Base-by-base conservation (phyloP, 2,797 vertebrate species). In the Discoglossus pictus region DNA sequence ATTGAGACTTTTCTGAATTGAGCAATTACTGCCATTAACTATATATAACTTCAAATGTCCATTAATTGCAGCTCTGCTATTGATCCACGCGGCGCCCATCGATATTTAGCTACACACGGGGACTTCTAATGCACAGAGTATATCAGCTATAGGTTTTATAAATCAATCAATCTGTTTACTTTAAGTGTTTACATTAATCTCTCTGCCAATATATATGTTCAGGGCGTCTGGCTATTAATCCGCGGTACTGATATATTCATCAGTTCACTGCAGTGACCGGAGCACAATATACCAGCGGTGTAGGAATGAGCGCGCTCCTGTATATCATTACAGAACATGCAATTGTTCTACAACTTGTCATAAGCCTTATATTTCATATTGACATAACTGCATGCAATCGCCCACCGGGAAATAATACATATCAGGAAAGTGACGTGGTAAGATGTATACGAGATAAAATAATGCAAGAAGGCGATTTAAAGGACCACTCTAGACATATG, bases 161-260 rank as follows among this genome's bases (percentile, higher is more conserved):
- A 59, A 59, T 59, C 63, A 65, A 65, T 65, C 65, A 12, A 8
- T 67, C 44, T 51, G 54, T 40, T 67, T 51, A 51, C 43, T 16
- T 25, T 21, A 67, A 67, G 65, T 55, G 65, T 51, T 59, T 40
- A 12, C 65, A 59, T 67, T 39, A 58, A 59, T 67, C 54, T 59
- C 12, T 51, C 54, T 59, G 65, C 9, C 65, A 43, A 67, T 67
- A 67, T 31, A 5, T 13, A 17, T 21, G 48, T n/a, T 9, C 36
- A 24, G 12, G 13, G 24, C 62, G 16, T 61, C 51, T 16, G 17
- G 17, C 9, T 21, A 31, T 42, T 43, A 52, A 53, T 54, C 62
- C 36, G 39, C 36, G 18, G 10, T 24, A 11, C 39, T 15, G 13
- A 24, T 23, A 20, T 23, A 34, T 43, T 51, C 48, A 51, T 51